Conservation (phyloP, 2,888 invertebrate genomes). For the Coremacera marginata region DNA sequence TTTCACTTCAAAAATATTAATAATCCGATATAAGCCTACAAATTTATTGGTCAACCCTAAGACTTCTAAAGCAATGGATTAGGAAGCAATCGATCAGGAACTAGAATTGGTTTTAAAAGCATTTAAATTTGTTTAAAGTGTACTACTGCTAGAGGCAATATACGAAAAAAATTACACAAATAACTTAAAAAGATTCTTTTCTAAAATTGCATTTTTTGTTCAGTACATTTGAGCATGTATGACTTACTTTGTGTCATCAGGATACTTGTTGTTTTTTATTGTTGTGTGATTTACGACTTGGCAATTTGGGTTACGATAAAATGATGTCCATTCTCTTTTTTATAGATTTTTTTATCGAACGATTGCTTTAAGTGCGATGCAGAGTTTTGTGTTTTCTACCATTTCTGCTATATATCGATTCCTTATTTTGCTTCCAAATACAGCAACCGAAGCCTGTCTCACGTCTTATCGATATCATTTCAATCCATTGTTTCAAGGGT, state of each 20-base stretch:
- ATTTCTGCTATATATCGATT: constrained; percentile 33
- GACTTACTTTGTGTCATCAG: background rate
- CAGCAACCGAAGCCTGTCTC: constrained; percentile 47
- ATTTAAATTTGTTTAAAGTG: too few relatives aligned
- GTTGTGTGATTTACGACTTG: constrained; percentile 60
- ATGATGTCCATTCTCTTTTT: constrained; percentile 55
- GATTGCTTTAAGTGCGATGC: background rate
- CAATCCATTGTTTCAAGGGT: constrained; percentile 56
- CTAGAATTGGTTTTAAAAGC: too few relatives aligned
- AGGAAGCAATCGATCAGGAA: too few relatives aligned
- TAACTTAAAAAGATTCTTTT: background rate
- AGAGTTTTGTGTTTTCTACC: background rate
- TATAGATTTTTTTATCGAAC: constrained; percentile 36
- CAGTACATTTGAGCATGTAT: background rate
- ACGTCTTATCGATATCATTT: constrained; percentile 62
- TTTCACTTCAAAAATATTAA: too few relatives aligned
- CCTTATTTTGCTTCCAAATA: too few relatives aligned
- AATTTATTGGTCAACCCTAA: too few relatives aligned
- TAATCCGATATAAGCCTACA: too few relatives aligned
- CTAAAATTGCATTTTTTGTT: background rate
- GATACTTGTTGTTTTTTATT: constrained; percentile 27
- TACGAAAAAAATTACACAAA: background rate
- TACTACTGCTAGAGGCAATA: too few relatives aligned
- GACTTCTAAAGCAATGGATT: too few relatives aligned
- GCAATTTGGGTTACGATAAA: constrained; percentile 64